Percentiles rank a stretch among this genome's conserved stretches.
These are phyloP conservation scores for Anseranas semipalmata DNA, from an alignment of 2,113 vertebrate genomes.

Conservation along the genomic window DNA sequence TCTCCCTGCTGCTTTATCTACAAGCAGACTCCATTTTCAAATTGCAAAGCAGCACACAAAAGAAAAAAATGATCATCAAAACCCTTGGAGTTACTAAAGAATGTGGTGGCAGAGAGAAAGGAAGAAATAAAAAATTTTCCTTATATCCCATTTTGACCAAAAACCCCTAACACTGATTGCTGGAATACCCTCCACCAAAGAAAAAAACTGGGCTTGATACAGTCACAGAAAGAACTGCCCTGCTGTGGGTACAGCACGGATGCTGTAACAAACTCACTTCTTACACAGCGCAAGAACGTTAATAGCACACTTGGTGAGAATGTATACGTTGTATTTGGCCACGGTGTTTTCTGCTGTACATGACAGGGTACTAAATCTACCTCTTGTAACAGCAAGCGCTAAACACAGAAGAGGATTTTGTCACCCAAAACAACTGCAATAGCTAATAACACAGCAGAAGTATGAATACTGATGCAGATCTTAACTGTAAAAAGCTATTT, in stretches of 20 bases:
- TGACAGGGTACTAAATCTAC: not conserved
- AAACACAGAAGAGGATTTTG: not conserved
- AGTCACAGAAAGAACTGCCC: not conserved
- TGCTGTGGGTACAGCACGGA: not conserved
- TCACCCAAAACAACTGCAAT: not conserved
- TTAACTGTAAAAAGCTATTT: slow-evolving; percentile 11
- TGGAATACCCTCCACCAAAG: not conserved
- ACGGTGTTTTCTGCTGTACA: not conserved
- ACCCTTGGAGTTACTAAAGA: not conserved
- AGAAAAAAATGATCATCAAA: not conserved
- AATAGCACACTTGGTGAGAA: not conserved
- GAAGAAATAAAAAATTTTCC: not conserved
- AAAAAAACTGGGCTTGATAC: not conserved
- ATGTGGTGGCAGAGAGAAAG: not conserved
- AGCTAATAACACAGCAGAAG: slow-evolving; percentile 2
- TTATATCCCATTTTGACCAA: not conserved
- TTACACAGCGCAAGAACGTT: not conserved
- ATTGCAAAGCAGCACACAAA: not conserved
- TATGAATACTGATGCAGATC: not conserved
- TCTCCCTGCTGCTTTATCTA: not conserved
- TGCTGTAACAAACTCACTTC: not conserved
- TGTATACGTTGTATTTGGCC: not conserved
- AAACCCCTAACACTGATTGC: not conserved
- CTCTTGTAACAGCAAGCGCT: not conserved
- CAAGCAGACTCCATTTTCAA: not conserved